These are phyloP conservation scores for Subacronicta megacephala DNA, from an alignment of 2,888 invertebrate genomes.

Conservation along the genomic window DNA sequence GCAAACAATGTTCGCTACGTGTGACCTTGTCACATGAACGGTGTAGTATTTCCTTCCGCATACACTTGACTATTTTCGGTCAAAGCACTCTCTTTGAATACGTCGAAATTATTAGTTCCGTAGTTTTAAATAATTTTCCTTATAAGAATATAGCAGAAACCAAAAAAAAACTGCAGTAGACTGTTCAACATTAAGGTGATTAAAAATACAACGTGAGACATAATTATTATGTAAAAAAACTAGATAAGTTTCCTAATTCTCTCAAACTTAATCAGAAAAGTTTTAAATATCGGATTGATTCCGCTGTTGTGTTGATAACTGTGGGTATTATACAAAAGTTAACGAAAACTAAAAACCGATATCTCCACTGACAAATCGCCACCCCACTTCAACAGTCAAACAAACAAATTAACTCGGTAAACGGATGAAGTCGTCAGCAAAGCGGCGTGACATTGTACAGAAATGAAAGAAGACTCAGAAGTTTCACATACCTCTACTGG, in stretches of 20 bases:
- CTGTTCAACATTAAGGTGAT: too few species aligned
- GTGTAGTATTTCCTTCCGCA: conserved; percentile 21
- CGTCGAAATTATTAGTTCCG: conserved; percentile 10
- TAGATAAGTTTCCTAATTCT: too few species aligned
- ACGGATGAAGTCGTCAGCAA: conserved; percentile 40
- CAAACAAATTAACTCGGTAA: conserved; percentile 52
- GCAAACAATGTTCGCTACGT: conserved; percentile 17
- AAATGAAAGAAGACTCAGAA: conserved; percentile 1
- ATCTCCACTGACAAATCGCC: conserved; percentile 27
- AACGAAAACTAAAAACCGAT: conserved; percentile 17
- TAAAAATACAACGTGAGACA: too few species aligned
- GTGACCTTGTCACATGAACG: conserved; percentile 2
- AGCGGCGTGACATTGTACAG: conserved; percentile 31
- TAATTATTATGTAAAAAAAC: too few species aligned
- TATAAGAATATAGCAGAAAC: too few species aligned
- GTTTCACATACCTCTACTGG: not conserved
- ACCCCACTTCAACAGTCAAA: conserved; percentile 31
- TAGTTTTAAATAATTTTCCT: not conserved
- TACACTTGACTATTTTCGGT: conserved; percentile 45
- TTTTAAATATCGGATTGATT: too few species aligned
- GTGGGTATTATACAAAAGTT: not conserved
- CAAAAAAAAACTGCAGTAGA: too few species aligned
- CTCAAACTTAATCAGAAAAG: too few species aligned
- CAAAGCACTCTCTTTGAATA: conserved; percentile 35
- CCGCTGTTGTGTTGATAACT: not conserved